Evolutionary conservation across 2,113 vertebrate genomes (phyloP).

Genomic region (Heterocephalus glaber): DNA sequence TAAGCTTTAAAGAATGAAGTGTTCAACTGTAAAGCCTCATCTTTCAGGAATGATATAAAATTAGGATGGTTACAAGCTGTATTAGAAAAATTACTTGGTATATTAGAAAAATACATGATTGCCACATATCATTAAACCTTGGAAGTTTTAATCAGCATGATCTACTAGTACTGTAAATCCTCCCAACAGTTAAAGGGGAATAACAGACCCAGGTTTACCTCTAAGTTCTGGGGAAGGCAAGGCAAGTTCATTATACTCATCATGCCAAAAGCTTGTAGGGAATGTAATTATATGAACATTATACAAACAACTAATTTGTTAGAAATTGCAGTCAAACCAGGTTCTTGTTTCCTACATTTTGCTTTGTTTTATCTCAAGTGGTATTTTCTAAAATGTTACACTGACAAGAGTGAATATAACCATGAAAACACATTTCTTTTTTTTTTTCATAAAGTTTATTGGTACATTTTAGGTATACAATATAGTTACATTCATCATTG

Average conservation of each 20-base stretch:
- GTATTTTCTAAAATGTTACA: neutral
- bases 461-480: too few species aligned
- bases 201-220: neutral
- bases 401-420: neutral
- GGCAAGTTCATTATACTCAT: neutral
- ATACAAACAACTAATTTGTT: neutral
- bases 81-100: neutral
- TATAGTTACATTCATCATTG: too few species aligned
- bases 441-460: too few species aligned
- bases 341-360: slow-evolving; percentile 9
- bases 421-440: neutral
- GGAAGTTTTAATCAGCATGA: neutral
- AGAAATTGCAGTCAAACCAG: neutral
- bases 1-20: slow-evolving; percentile 72
- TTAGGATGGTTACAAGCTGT: neutral
- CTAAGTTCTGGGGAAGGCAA: neutral
- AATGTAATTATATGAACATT: neutral
- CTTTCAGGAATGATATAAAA: slow-evolving; percentile 12
- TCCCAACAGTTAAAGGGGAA: neutral
- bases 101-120: neutral
- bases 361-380: slow-evolving; percentile 27
- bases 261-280: neutral
- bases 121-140: neutral
- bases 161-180: neutral
- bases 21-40: slow-evolving; percentile 68